Conservation (phyloP, 2,797 vertebrate genomes). For the Sebastes trivittatus region DNA sequence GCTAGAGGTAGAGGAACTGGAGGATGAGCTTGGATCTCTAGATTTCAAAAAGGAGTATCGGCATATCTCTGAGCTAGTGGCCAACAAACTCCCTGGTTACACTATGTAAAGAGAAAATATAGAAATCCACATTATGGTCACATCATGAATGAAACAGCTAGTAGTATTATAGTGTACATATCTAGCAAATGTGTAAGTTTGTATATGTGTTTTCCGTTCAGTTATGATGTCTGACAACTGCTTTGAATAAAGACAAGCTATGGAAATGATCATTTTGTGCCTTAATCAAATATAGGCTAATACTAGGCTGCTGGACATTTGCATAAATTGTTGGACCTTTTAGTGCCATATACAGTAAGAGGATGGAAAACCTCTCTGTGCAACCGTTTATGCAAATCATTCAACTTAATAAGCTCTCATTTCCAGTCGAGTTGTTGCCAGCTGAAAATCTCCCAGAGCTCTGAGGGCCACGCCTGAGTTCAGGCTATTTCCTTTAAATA, state of each 20-base stretch:
- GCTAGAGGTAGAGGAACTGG: slow-evolving; percentile 67
- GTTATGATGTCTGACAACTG: neutral
- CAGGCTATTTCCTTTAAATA: neutral
- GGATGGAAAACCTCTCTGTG: neutral
- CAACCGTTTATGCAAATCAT: slow-evolving; percentile 28
- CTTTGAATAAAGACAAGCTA: slow-evolving; percentile 40
- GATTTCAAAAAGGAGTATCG: slow-evolving; percentile 80
- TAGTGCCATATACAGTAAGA: neutral
- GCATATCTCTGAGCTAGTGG: slow-evolving; percentile 89
- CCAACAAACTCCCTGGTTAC: slow-evolving; percentile 90
- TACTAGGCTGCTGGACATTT: neutral
- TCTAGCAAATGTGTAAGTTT: neutral
- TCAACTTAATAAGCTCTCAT: neutral
- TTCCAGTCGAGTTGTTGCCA: slow-evolving; percentile 5
- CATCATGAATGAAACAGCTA: neutral
- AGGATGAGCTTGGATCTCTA: slow-evolving; percentile 79
- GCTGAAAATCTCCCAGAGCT: slow-evolving; percentile 1
- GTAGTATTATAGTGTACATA: neutral
- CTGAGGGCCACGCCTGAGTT: neutral
- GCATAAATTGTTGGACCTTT: neutral
- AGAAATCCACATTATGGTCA: neutral
- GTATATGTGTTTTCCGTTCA: neutral
- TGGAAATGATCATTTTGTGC: neutral
- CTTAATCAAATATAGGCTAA: neutral
- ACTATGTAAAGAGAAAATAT: slow-evolving; percentile 82